Evolutionary conservation across 1,140 invertebrate genomes (phyloP), one percentile per base, ranked within the genome.

Genomic region (Littorina saxatilis): DNA sequence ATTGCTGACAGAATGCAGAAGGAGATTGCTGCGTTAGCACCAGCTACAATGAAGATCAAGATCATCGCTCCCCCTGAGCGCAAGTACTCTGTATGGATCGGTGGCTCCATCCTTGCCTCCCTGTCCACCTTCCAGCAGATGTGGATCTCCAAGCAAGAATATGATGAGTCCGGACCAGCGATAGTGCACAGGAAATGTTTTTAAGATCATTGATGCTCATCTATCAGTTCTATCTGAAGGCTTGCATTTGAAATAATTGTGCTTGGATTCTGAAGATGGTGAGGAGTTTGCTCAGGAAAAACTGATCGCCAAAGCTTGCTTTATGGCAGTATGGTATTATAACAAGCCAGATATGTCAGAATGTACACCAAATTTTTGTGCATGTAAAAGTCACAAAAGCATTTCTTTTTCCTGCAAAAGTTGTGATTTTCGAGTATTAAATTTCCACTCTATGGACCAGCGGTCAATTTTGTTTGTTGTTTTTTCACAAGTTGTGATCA

Each of bases 141-240:
- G 94, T 94, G 94, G 94, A 94, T 94, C 90, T 92, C 91, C 84
- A 94, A 94, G 81, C 91, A 93, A 81, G 96, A 97, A 90, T 97
- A 97, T 94, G 96, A 97, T 92, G 97, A 98, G 92, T 97, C 96
- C 89, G 97, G 97, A 87, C 97, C 97, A 43, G 52, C 68, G 96
- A 77, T 96, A 96, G 79, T 96, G 96, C 84, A 98, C 93, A 72
- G 82, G 79, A 96, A 97, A 92, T 84, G 82, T 50, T 84, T 84
- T 70, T 84, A 63, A 83, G n/a, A n/a, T n/a, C n/a, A 73, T 39
- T 29, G 43, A 37, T 66, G 88, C 87, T 70, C 78, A 75, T 11
- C 23, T 35, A 29, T 32, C 37, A 11, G 32, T 37, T 29, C 20
- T 76, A 39, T 39, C 29, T 15, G 52, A 55, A 4, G 15, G 4